Evolutionary conservation across 1,140 invertebrate species (phyloP).

Genomic region (Eulimnadia texana): DNA sequence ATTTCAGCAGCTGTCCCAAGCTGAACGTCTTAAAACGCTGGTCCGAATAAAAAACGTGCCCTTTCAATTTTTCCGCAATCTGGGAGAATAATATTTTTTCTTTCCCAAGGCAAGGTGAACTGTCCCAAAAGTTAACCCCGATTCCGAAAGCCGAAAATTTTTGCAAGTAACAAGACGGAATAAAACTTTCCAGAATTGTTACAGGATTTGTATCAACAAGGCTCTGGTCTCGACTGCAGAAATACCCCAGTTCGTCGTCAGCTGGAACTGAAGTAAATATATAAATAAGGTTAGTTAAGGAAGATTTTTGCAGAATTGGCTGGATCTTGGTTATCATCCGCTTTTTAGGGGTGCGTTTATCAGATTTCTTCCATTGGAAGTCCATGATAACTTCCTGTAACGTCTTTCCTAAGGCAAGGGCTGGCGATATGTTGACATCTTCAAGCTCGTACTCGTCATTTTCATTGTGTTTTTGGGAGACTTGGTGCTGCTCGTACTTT

Average conservation of each 20-base stretch:
- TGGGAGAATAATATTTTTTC: neutral
- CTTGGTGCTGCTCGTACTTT: neutral
- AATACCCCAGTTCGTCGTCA: neutral
- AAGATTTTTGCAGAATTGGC: neutral
- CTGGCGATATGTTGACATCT: neutral
- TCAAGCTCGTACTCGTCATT: neutral
- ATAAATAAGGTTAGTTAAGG: neutral
- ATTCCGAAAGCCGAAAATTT: neutral
- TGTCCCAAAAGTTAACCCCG: neutral
- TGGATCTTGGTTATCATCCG: neutral
- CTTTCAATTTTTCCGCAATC: neutral
- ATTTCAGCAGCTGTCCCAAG: no score
- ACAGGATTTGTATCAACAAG: neutral
- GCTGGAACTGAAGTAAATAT: slow-evolving; percentile 1
- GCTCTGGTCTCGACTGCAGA: neutral
- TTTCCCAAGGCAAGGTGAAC: neutral
- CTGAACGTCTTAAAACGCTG: no score
- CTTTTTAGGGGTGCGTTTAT: neutral
- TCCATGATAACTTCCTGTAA: slow-evolving; percentile 3
- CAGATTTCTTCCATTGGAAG: slow-evolving; percentile 1
- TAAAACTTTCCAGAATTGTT: neutral
- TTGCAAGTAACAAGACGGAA: neutral
- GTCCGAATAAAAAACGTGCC: neutral
- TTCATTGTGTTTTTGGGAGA: neutral
- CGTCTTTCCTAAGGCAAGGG: neutral